phyloP scores from a whole-genome alignment of 2,888 invertebrate species.

The Dinocampus coccinellae region DNA sequence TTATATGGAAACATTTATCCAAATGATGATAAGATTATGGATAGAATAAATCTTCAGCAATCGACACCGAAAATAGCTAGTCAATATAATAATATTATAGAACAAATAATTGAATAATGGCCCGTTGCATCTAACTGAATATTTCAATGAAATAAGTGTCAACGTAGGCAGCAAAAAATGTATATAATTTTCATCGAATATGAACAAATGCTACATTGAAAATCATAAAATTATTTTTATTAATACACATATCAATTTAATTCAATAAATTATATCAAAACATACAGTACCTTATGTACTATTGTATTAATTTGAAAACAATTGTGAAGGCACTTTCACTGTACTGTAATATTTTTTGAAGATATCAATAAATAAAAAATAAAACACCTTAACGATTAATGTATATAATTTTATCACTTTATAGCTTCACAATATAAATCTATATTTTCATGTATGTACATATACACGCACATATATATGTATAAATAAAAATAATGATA shows the following conservation, averaged over 20 bases:
- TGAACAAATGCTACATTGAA: too few relatives aligned
- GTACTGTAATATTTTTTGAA: slow-evolving; percentile 35
- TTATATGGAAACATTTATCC: background rate
- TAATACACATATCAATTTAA: background rate
- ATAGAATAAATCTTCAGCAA: background rate
- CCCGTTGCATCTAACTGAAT: background rate
- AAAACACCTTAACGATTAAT: background rate
- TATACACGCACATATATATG: background rate
- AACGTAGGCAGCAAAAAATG: too few relatives aligned
- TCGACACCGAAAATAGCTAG: background rate
- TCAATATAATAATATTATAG: background rate
- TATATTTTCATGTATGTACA: background rate
- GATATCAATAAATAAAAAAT: slow-evolving; percentile 10
- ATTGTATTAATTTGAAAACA: slow-evolving; percentile 44
- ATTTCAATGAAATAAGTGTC: too few relatives aligned
- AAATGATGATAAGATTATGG: background rate
- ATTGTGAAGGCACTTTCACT: slow-evolving; percentile 50
- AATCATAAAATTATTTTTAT: too few relatives aligned
- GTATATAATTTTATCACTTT: background rate
- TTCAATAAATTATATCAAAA: background rate
- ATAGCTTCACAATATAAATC: background rate
- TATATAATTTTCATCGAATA: too few relatives aligned
- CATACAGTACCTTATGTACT: slow-evolving; percentile 46
- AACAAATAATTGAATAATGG: background rate
- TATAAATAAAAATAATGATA: background rate